Evolutionary conservation across 2,888 invertebrate species (phyloP).

Genomic region (Caenorhabditis macrosperma): DNA sequence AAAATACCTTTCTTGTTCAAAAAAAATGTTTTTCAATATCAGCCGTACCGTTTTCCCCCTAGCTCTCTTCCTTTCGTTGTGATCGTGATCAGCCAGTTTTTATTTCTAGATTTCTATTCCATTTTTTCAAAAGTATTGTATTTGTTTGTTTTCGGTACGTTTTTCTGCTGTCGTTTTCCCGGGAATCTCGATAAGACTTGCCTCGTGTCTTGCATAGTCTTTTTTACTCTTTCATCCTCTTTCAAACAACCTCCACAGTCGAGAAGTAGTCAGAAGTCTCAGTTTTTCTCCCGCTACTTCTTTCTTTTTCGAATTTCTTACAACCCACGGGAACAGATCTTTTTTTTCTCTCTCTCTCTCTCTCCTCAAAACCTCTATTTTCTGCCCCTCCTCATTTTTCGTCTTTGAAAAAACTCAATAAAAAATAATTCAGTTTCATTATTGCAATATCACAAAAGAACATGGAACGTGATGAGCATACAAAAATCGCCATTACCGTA

Average conservation of each 20-base stretch:
- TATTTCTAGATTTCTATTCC: background rate
- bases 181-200: constrained; percentile 31
- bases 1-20: too few relatives aligned
- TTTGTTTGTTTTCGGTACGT: too few relatives aligned
- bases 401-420: constrained; percentile 20
- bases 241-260: background rate
- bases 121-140: constrained; percentile 13
- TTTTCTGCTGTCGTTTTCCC: constrained; percentile 2
- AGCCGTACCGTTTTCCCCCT: too few relatives aligned
- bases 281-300: background rate
- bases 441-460: constrained; percentile 56
- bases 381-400: background rate
- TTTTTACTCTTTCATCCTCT: background rate
- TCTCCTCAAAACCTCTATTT: too few relatives aligned
- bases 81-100: too few relatives aligned
- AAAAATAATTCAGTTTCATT: constrained; percentile 25
- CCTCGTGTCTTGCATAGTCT: constrained; percentile 22
- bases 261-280: constrained; percentile 18
- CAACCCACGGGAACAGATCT: constrained; percentile 32
- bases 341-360: constrained; percentile 7
- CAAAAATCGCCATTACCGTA: constrained; percentile 34
- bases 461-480: constrained; percentile 61
- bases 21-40: too few relatives aligned
- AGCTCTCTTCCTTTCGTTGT: too few relatives aligned
- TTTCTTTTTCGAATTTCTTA: constrained; percentile 21